Conservation (phyloP, 2,113 vertebrate species). For the Chlorodrepanis virens region DNA sequence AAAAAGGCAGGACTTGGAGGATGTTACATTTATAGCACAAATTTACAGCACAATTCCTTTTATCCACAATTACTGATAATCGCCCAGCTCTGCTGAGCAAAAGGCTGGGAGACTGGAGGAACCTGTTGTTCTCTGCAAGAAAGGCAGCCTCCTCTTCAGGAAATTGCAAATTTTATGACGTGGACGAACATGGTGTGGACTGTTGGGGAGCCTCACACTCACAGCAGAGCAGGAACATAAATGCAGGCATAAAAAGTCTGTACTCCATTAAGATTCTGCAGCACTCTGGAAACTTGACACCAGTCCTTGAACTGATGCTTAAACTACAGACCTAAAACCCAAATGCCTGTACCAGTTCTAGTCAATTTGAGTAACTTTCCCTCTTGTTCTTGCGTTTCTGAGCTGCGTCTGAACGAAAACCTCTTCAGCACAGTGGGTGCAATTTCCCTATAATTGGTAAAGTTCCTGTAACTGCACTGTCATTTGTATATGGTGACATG, state of each 20-base stretch:
- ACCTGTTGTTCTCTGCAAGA: neutral
- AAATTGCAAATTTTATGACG: conserved; percentile 44
- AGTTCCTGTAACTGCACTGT: conserved; percentile 73
- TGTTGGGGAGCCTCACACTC: neutral
- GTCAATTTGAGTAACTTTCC: conserved; percentile 9
- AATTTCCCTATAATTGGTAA: conserved; percentile 75
- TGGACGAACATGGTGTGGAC: neutral
- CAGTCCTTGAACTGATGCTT: conserved; percentile 21
- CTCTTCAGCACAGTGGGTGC: conserved; percentile 55
- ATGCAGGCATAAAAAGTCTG: conserved; percentile 19
- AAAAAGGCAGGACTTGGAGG: neutral
- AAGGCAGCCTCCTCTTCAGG: conserved; percentile 41
- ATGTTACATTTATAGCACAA: neutral
- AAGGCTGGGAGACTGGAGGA: neutral
- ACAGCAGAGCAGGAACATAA: conserved; percentile 2
- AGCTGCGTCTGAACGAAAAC: conserved; percentile 34
- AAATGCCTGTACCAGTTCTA: neutral
- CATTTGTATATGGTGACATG: conserved; percentile 71
- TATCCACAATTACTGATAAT: neutral
- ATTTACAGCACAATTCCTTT: neutral
- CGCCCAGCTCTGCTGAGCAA: neutral
- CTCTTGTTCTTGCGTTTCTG: neutral
- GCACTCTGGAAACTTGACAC: conserved; percentile 50
- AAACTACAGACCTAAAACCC: conserved; percentile 18
- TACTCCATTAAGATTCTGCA: conserved; percentile 45